Evolutionary conservation across 1,140 invertebrate genomes (phyloP).

Genomic region (Lanistes nyassanus): DNA sequence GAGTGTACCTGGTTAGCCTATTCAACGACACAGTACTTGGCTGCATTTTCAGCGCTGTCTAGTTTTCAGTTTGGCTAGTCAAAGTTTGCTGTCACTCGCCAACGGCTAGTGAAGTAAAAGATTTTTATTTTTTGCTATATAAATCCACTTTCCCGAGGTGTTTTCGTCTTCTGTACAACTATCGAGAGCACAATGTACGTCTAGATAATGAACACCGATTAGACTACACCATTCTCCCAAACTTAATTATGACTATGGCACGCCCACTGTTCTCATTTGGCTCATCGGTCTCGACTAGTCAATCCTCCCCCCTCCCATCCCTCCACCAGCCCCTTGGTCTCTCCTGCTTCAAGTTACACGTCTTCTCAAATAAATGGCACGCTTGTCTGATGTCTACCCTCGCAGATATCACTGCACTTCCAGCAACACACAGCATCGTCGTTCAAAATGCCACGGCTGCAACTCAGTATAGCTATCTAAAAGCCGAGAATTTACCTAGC

Average conservation of each 20-base stretch:
- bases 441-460: background rate
- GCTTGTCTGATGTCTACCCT: background rate
- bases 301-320: background rate
- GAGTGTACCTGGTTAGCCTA: background rate
- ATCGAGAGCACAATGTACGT: too few species aligned
- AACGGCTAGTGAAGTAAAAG: too few species aligned
- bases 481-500: background rate
- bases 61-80: too few species aligned
- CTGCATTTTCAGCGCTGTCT: too few species aligned
- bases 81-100: too few species aligned
- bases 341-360: background rate
- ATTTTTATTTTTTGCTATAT: too few species aligned
- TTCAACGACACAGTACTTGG: background rate
- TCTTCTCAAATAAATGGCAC: background rate
- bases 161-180: too few species aligned
- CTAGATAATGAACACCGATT: too few species aligned
- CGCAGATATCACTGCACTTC: background rate
- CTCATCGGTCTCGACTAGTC: background rate
- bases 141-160: too few species aligned
- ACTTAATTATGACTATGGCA: too few species aligned
- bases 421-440: background rate
- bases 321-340: background rate
- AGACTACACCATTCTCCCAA: too few species aligned
- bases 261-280: background rate
- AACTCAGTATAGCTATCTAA: background rate